These are phyloP conservation scores for Hemitrygon akajei DNA, from an alignment of 2,797 vertebrate species.

Conservation along the genomic window DNA sequence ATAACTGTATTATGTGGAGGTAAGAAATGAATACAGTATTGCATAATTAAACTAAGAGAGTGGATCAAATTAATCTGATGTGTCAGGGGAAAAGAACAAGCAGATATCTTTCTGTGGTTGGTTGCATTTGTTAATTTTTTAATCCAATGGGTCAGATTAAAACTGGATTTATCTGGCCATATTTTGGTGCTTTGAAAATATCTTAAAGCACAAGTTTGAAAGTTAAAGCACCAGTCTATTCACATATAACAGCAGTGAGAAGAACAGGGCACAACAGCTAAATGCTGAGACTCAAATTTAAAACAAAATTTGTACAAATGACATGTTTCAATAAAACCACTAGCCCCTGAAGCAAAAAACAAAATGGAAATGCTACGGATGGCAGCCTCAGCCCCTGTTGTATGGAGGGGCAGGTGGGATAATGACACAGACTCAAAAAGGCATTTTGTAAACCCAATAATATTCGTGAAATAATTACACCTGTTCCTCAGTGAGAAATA, in stretches of 20 bases:
- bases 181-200: not conserved
- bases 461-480: not conserved
- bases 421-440: not conserved
- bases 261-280: not conserved
- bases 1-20: too few relatives aligned
- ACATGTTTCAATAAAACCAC: not conserved
- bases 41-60: not conserved
- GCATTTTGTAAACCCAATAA: not conserved
- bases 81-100: not conserved
- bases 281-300: not conserved
- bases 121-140: not conserved
- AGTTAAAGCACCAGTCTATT: not conserved
- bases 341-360: not conserved
- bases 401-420: too few relatives aligned
- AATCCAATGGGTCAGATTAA: not conserved
- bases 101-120: not conserved
- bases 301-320: not conserved
- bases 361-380: too few relatives aligned
- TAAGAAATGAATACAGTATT: too few relatives aligned
- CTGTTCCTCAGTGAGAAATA: conserved; percentile 8
- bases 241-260: not conserved
- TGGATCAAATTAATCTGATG: not conserved
- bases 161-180: not conserved
- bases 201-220: not conserved
- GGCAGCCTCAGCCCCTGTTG: not conserved